Evolutionary conservation across 64 coral and sea anemone genomes (phyloP).

Genomic region (Astreopora myriophthalma): DNA sequence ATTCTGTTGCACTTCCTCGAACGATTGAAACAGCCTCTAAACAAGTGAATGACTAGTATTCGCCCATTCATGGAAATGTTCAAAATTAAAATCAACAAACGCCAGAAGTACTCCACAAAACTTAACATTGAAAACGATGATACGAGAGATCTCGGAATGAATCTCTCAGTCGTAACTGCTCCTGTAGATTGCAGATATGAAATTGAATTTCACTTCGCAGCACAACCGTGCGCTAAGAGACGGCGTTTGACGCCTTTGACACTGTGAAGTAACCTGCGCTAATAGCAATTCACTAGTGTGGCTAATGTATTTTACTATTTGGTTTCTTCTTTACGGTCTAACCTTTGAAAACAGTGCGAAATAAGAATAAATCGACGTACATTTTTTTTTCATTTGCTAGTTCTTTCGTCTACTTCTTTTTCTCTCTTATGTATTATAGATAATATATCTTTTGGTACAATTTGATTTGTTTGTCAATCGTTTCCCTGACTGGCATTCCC

Average conservation of each 20-base stretch:
- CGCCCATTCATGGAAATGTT: neutral
- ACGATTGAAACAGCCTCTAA: neutral
- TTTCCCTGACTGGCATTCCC: constrained; percentile 17
- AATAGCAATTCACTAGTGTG: constrained; percentile 48
- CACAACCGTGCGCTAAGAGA: neutral
- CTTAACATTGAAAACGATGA: neutral
- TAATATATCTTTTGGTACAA: constrained; percentile 76
- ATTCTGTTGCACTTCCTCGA: neutral
- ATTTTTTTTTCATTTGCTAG: neutral
- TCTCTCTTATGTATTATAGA: constrained; percentile 36
- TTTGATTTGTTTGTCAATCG: constrained; percentile 62
- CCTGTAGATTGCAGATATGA: constrained; percentile 9
- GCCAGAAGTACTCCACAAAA: neutral
- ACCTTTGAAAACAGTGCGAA: constrained; percentile 41
- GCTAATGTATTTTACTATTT: constrained; percentile 22
- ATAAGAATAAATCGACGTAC: constrained; percentile 49
- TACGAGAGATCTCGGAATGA: neutral
- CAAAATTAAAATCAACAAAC: constrained; percentile 31
- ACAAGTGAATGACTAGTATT: neutral
- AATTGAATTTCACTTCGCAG: neutral
- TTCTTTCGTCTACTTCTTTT: neutral
- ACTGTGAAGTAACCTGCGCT: constrained; percentile 39
- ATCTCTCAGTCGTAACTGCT: neutral
- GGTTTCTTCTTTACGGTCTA: neutral
- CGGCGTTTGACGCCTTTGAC: constrained; percentile 83